Evolutionary conservation across 2,888 invertebrate genomes (phyloP).

Genomic region (Epiblema foenella): DNA sequence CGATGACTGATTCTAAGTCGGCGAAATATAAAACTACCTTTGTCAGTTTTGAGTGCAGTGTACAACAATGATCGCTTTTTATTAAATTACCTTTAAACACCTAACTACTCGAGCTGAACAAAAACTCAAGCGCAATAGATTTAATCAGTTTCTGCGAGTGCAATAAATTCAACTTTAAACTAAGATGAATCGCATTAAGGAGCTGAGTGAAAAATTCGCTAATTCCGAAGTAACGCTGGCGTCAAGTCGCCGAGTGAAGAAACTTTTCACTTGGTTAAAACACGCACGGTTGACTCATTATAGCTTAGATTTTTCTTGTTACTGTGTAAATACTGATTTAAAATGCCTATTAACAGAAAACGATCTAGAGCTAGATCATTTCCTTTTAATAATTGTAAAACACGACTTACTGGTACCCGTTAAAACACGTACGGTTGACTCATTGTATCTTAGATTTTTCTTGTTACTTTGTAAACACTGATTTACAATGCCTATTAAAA

Average conservation of each 20-base stretch:
- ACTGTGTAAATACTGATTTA: not conserved
- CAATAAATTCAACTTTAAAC: conserved; percentile 69
- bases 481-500: not conserved
- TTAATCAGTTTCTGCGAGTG: conserved; percentile 61
- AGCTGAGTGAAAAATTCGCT: conserved; percentile 76
- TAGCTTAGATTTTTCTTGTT: not conserved
- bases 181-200: conserved; percentile 71
- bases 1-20: too few relatives aligned
- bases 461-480: not conserved
- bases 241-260: conserved; percentile 24
- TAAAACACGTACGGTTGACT: not conserved
- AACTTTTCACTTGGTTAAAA: not conserved
- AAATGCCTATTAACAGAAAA: too few relatives aligned
- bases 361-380: too few relatives aligned
- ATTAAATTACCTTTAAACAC: not conserved
- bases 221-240: conserved; percentile 70
- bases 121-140: conserved; percentile 46
- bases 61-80: too few relatives aligned
- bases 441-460: not conserved
- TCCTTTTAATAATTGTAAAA: too few relatives aligned
- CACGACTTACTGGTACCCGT: too few relatives aligned
- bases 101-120: conserved; percentile 11
- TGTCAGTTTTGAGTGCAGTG: too few relatives aligned
- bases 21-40: too few relatives aligned
- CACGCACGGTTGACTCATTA: not conserved